Conservation (phyloP, 2,888 invertebrate genomes). For the Eupithecia centaureata region DNA sequence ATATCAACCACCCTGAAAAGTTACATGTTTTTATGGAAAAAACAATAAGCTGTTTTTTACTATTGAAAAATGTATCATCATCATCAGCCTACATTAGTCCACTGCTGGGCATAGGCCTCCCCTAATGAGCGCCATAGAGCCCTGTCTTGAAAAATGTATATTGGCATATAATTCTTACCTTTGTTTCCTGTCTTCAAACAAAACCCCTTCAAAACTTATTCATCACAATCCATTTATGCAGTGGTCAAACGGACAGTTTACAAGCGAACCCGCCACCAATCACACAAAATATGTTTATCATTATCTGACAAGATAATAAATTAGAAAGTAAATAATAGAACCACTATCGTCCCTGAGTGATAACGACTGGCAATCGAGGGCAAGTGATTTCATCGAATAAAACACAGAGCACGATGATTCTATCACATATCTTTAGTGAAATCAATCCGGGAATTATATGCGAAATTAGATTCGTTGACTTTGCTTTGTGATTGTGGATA, state of each 20-base stretch:
- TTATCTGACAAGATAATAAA: conserved; percentile 56
- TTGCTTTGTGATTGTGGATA: background rate
- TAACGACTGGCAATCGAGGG: conserved; percentile 56
- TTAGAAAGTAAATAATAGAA: conserved; percentile 59
- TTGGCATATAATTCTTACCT: conserved; percentile 21
- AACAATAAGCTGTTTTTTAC: too few species aligned
- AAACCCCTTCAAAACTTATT: background rate
- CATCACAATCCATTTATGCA: conserved; percentile 37
- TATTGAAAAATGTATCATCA: too few species aligned
- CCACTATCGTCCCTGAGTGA: conserved; percentile 55
- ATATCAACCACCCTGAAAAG: too few species aligned
- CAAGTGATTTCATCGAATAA: conserved; percentile 9
- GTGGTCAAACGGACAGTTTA: conserved; percentile 52
- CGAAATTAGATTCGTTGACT: background rate
- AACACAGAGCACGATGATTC: background rate
- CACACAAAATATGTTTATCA: conserved; percentile 47
- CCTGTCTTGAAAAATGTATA: too few species aligned
- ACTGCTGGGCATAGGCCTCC: too few species aligned
- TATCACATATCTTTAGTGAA: background rate
- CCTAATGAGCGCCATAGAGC: too few species aligned
- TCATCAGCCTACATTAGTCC: too few species aligned
- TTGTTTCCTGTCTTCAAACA: conserved; percentile 15
- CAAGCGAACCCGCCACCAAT: conserved; percentile 39
- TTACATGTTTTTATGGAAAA: too few species aligned
- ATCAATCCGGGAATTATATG: background rate